Conservation (phyloP, 2,888 invertebrate genomes). For the Netelia inedita region DNA sequence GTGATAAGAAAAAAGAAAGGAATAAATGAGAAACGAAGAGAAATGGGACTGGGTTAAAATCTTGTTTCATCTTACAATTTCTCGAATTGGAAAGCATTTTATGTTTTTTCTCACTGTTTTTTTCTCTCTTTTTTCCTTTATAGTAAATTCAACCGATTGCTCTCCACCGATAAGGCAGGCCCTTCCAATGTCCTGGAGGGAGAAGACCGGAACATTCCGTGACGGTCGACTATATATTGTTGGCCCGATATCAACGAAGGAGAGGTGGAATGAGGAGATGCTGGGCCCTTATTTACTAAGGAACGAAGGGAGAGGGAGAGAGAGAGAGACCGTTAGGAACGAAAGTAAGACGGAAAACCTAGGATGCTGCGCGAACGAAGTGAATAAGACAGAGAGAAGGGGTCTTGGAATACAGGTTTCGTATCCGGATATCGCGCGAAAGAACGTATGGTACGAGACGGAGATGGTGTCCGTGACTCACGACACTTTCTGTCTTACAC, state of each 20-base stretch:
- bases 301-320: constrained; percentile 38
- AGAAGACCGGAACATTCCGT: constrained; percentile 59
- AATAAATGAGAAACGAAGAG: constrained; percentile 20
- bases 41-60: constrained; percentile 27
- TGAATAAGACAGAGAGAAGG: constrained; percentile 44
- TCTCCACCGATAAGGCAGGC: constrained; percentile 35
- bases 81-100: constrained; percentile 54
- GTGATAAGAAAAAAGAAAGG: constrained; percentile 17
- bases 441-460: constrained; percentile 59
- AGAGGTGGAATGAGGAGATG: constrained; percentile 57
- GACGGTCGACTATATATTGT: constrained; percentile 68
- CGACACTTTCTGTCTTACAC: constrained; percentile 61
- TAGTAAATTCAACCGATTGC: constrained; percentile 35
- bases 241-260: constrained; percentile 70
- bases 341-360: constrained; percentile 25
- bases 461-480: constrained; percentile 73
- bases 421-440: constrained; percentile 75
- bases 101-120: constrained; percentile 27
- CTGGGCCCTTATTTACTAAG: constrained; percentile 70
- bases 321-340: constrained; percentile 18
- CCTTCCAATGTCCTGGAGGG: background rate
- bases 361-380: background rate
- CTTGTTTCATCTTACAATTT: constrained; percentile 54
- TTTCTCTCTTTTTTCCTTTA: constrained; percentile 27
- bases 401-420: constrained; percentile 71